These are phyloP conservation scores for Rallus crepitans DNA, from an alignment of 2,797 vertebrate species.

Conservation along the genomic window DNA sequence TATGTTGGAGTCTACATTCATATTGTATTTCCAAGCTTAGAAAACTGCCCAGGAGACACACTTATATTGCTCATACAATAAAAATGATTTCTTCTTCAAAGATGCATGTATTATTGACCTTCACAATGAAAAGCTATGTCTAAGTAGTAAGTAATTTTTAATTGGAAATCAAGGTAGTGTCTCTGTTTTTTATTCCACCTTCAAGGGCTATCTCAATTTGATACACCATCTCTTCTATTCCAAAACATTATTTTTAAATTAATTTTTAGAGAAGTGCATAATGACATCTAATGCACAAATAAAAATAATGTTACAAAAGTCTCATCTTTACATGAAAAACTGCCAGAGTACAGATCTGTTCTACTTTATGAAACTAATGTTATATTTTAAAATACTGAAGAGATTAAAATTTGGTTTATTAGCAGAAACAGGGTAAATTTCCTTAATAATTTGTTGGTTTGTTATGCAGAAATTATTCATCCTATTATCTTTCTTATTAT, in stretches of 20 bases:
- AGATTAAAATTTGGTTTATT: background rate
- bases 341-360: background rate
- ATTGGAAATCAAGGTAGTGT: background rate
- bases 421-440: background rate
- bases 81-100: background rate
- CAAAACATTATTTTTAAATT: background rate
- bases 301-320: background rate
- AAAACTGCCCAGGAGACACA: background rate
- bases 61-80: rapidly evolving
- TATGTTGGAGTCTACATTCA: background rate
- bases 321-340: background rate
- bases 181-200: background rate
- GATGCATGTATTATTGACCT: background rate
- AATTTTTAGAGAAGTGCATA: background rate
- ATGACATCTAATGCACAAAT: background rate
- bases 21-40: background rate
- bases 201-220: background rate
- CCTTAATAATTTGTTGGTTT: background rate
- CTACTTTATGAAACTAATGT: background rate
- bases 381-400: background rate
- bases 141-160: background rate
- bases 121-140: background rate
- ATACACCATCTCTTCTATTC: background rate
- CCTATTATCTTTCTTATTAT: background rate
- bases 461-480: background rate